Evolutionary conservation across 2,888 invertebrate genomes (phyloP), one percentile per base, ranked within the genome.

Genomic region (Phalangium opilio): DNA sequence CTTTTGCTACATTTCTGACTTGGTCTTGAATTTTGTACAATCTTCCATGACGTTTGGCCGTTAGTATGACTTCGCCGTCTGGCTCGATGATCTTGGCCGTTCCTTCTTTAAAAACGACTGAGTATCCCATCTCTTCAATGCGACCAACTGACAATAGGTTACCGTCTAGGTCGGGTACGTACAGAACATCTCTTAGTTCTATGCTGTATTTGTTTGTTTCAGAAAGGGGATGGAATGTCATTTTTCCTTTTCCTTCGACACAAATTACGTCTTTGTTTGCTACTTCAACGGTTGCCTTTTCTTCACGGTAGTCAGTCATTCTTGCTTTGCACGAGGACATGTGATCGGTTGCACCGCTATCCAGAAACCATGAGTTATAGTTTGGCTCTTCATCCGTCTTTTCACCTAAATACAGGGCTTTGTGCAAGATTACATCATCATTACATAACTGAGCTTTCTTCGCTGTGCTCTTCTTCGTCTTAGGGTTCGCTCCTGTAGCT

Each of bases 301-400:
- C 17, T 2, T 32, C 2, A 2, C 3, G 17, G 3, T 43, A 14
- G 7, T 43, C 33, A 4, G 18, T 8, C 8, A 40, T 34, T 12
- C 44, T 48, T 14, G 20, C 17, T 40, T 10, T 32, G 3, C 44
- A 27, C 7, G 47, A 48, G 1, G 44, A 41, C 48, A 48, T 48
- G 35, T 44, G 48, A n/a, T 48, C 44, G 7, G 48, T 48, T 2
- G 48, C 48, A 10, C 48, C 41, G 35, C 35, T 41, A 27, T 48
- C 44, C 2, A 48, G 4, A 39, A 44, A 34, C 48, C 48, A 48
- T 27, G 8, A 4, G 8, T 27, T 8, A 7, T 27, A 4, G 4
- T 27, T 27, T 4, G 8, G 27, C 5, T 27, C 8, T 27, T 27
- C 8, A 4, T 8, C 8, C 27, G 27, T 27, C 27, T 27, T 27